Evolutionary conservation across 1,140 invertebrate genomes (phyloP).

Genomic region (Phymorhynchus buccinoides): DNA sequence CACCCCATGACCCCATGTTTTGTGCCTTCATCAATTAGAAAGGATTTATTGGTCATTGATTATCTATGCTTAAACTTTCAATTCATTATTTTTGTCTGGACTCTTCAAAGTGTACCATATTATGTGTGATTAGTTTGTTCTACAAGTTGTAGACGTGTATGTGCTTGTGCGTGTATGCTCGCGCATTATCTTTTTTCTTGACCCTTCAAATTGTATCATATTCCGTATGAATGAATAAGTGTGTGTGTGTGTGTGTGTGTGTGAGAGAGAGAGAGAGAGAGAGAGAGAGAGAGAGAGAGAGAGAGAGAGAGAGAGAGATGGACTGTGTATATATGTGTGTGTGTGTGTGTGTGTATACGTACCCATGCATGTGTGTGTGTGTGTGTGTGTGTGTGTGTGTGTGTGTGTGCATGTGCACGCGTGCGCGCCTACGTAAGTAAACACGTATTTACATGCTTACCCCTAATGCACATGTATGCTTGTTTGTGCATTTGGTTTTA

Average conservation of each 20-base stretch:
- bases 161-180: neutral
- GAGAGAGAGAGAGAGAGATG: neutral
- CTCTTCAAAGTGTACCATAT: no score
- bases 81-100: no score
- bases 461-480: neutral
- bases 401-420: neutral
- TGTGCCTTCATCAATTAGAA: no score
- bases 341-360: neutral
- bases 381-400: constrained; percentile 17
- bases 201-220: no score
- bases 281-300: neutral
- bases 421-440: neutral
- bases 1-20: no score
- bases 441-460: neutral
- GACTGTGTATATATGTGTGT: neutral
- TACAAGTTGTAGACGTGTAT: neutral
- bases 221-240: no score
- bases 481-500: neutral
- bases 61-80: no score
- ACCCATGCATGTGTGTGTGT: constrained; percentile 21
- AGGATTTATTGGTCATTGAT: no score
- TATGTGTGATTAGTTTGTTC: no score
- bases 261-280: neutral
- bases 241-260: no score
- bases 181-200: no score